A percentile compares a stretch with the other conserved stretches of the same genome.
phyloP scores from a whole-genome alignment of 2,888 invertebrate species.

The Catocala sponsa region DNA sequence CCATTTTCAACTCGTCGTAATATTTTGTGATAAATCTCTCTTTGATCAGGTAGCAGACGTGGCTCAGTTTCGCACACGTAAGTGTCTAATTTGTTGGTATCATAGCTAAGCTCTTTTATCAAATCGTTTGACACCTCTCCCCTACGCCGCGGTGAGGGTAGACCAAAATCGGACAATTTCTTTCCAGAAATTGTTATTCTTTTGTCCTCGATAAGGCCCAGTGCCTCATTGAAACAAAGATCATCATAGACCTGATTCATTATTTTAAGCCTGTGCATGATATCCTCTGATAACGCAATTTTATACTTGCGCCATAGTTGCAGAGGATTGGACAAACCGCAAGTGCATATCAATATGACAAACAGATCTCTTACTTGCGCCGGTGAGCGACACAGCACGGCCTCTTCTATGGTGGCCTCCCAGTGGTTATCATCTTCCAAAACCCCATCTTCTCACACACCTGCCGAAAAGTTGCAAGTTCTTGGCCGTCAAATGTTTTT shows the following conservation, averaged over 20 bases:
- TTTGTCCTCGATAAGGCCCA: conserved; percentile 42
- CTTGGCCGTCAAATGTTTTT: conserved; percentile 39
- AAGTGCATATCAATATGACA: conserved; percentile 20
- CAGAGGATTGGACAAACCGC: conserved; percentile 41
- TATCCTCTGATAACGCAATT: conserved; percentile 29
- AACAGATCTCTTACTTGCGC: conserved; percentile 15
- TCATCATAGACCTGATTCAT: conserved; percentile 29
- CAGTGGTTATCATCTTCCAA: conserved; percentile 56
- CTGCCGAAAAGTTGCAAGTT: conserved; percentile 38
- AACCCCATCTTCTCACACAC: conserved; percentile 56
- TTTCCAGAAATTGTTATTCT: conserved; percentile 46
- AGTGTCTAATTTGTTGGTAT: conserved; percentile 40
- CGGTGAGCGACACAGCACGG: conserved; percentile 33
- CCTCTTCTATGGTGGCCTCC: conserved; percentile 49
- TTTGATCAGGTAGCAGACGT: conserved; percentile 43
- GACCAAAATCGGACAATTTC: conserved; percentile 45
- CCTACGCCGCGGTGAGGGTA: conserved; percentile 38
- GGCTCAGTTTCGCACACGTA: conserved; percentile 49
- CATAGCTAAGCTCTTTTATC: too few relatives aligned
- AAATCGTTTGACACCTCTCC: conserved; percentile 39
- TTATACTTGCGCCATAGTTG: conserved; percentile 22
- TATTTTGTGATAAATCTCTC: conserved; percentile 20
- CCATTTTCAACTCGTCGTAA: conserved; percentile 3
- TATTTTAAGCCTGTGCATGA: conserved; percentile 27
- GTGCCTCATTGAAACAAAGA: conserved; percentile 38